Base-by-base conservation (phyloP, 1,140 invertebrate genomes). In the Ridgeia piscesae region DNA sequence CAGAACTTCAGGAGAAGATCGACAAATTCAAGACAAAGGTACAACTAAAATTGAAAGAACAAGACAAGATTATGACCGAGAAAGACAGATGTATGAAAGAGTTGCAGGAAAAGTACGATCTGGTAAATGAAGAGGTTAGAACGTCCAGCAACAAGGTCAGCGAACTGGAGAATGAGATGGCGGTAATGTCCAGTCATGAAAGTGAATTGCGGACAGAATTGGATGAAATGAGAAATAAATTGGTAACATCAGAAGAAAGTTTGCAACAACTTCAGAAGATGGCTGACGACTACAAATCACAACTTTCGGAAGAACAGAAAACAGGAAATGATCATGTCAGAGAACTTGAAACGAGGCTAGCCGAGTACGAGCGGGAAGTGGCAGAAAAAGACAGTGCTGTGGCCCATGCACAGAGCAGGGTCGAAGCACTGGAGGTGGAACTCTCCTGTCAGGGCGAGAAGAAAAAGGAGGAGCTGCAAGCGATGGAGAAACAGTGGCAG, bases 391-490 rank as follows among this genome's bases (percentile, higher is more conserved):
- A 50, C 14, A 58, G n/a, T 27, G 34, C n/a, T 50, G 48, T 91
- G 0, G 50, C 34, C 0, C 31, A 91, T 35, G 50, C 89, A 33
- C 21, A 90, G n/a, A 34, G 35, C 89, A 90, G 33, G 89, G 6
- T 90, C 0, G 89, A 34, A 34, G 8, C 33, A 33, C 89, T 90
- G 42, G 95, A 95, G 89, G 93, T 95, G 50, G 93, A 94, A 91
- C 91, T 95, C 14, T 90, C 94, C 14, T 93, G 94, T 35, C 92
- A 94, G 48, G 89, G 92, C 9, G 93, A 95, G 77, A 92, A 94
- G 91, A 94, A 95, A 91, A 93, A 94, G 88, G 94, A 93, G 88
- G 95, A 94, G 34, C 91, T 96, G 31, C 94, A 95, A 21, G 93
- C 92, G 31, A 35, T 95, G 8, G 94, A 95, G 91, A 93, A 94